Evolutionary conservation across 2,888 invertebrate species (phyloP).

Genomic region (Drosophila helvetica): DNA sequence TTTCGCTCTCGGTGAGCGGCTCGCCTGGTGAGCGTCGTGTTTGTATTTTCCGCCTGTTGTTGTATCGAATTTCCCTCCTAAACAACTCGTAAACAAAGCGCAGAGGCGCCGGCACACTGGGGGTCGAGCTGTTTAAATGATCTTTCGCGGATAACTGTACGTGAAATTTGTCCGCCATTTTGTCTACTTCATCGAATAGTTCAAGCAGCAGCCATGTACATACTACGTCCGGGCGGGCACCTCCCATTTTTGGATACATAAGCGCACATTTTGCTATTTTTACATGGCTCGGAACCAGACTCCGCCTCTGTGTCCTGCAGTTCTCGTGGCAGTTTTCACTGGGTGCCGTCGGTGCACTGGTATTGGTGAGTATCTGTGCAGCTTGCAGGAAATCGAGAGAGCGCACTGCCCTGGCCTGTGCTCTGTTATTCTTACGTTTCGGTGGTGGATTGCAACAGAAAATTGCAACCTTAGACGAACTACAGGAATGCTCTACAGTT

Average conservation of each 20-base stretch:
- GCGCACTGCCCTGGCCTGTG: constrained; percentile 5
- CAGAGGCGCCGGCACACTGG: constrained; percentile 75
- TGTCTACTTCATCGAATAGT: constrained; percentile 35
- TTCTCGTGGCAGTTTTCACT: constrained; percentile 52
- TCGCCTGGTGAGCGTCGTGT: constrained; percentile 60
- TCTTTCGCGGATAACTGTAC: not conserved
- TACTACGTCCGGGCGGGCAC: constrained; percentile 41
- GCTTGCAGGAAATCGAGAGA: constrained; percentile 53
- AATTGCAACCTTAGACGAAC: constrained; percentile 22
- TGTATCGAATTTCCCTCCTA: constrained; percentile 59
- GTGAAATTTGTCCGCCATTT: constrained; percentile 64
- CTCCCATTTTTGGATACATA: constrained; percentile 62
- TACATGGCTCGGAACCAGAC: constrained; percentile 61
- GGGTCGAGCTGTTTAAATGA: constrained; percentile 40
- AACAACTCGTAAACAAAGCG: constrained; percentile 82
- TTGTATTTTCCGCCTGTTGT: constrained; percentile 68
- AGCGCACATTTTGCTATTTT: constrained; percentile 31
- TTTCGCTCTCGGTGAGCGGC: constrained; percentile 64
- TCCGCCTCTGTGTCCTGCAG: constrained; percentile 80
- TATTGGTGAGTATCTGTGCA: constrained; percentile 61
- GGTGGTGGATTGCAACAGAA: constrained; percentile 55
- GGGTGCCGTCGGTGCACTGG: constrained; percentile 49
- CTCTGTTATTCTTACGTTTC: constrained; percentile 23
- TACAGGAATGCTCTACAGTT: constrained; percentile 58
- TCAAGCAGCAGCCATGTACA: constrained; percentile 9